Conservation (phyloP, 2,888 invertebrate genomes). For the Drosophila neotestacea region DNA sequence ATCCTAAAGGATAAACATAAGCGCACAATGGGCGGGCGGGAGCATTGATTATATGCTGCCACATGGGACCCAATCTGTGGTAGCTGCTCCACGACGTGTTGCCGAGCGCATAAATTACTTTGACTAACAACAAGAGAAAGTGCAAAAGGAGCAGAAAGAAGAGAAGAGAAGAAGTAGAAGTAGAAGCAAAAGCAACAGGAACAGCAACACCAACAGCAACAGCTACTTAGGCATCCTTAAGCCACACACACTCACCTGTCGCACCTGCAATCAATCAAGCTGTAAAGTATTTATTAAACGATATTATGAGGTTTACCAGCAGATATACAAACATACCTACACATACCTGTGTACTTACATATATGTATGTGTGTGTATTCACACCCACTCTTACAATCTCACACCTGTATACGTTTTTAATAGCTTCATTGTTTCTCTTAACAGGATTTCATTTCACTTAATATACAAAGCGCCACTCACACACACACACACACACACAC, state of each 20-base stretch:
- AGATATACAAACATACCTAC: conserved; percentile 31
- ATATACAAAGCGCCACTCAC: conserved; percentile 52
- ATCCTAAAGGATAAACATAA: conserved; percentile 62
- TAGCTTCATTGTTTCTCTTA: conserved; percentile 78
- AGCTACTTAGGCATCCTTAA: conserved; percentile 65
- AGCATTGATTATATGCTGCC: conserved; percentile 76
- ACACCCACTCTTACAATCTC: conserved; percentile 5
- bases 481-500: neutral
- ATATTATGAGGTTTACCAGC: conserved; percentile 76
- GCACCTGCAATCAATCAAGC: conserved; percentile 74
- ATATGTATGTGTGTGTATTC: neutral
- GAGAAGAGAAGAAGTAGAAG: neutral
- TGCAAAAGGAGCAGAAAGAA: neutral
- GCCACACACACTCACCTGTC: conserved; percentile 67
- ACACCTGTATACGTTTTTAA: conserved; percentile 58
- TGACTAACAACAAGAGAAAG: conserved; percentile 37
- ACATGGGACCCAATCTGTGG: conserved; percentile 79
- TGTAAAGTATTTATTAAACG: conserved; percentile 81
- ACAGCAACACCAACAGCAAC: conserved; percentile 10
- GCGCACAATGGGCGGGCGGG: conserved; percentile 63
- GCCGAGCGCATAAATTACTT: conserved; percentile 71
- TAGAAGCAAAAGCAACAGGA: neutral
- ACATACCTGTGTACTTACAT: neutral
- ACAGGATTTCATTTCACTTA: conserved; percentile 80
- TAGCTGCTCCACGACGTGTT: conserved; percentile 55